These are phyloP conservation scores for Euzophera pinguis DNA, from an alignment of 2,888 invertebrate species.

Conservation along the genomic window DNA sequence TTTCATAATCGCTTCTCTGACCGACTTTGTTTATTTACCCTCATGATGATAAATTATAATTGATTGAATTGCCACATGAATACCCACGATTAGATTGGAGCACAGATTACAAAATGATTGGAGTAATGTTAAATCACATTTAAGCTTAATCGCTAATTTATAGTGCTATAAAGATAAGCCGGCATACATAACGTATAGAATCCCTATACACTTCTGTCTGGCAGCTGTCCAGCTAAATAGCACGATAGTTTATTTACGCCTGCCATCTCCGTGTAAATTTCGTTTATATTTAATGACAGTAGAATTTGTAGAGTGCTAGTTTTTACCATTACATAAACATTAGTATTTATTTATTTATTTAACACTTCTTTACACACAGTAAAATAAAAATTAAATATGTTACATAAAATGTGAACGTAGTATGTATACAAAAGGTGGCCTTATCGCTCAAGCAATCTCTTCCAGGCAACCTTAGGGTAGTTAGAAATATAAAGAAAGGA, in stretches of 20 bases:
- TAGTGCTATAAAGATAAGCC: background rate
- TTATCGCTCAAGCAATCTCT: no score
- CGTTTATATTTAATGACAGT: slow-evolving; percentile 1
- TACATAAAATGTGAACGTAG: no score
- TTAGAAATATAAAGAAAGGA: no score
- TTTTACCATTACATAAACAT: background rate
- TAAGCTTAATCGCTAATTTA: background rate
- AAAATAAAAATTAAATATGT: no score
- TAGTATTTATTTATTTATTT: no score
- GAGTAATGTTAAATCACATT: background rate
- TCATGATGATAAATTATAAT: background rate
- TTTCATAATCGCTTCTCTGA: no score
- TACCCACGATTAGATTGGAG: no score
- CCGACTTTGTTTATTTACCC: no score
- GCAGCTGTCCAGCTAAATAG: background rate
- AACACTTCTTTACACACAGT: no score
- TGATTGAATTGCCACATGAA: background rate
- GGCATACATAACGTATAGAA: background rate
- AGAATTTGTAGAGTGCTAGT: background rate
- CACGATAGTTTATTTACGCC: slow-evolving; percentile 7
- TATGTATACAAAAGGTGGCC: no score
- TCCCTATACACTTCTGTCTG: background rate
- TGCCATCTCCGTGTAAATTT: background rate
- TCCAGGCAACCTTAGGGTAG: no score
- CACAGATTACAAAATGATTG: background rate